Base-by-base conservation (phyloP, 1,140 invertebrate genomes). In the Holcopasites calliopsidis region DNA sequence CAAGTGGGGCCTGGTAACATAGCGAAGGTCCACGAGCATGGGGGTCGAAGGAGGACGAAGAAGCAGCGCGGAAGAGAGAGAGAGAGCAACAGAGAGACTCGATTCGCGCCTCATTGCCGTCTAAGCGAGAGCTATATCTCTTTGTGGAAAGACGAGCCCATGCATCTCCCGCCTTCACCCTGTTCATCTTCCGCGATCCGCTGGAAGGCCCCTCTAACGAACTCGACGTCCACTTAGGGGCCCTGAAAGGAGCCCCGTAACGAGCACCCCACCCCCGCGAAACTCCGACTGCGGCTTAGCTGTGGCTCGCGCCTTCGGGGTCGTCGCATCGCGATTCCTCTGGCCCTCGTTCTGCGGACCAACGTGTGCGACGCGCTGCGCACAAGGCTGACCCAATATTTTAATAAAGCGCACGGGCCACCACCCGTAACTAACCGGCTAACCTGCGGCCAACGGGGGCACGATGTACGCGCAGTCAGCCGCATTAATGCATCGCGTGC, bases 401-500 rank as follows among this genome's bases (percentile, higher is more conserved):
- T 91, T 89, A 89, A 91, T 90, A 89, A 90, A 88, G 82, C 82
- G 68, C 26, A 8, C 79, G 72, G n/a, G 74, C 83, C 82, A 74
- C 83, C 73, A 83, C 73, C 76, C 86, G 82, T 87, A 85, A 85
- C 87, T 85, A 87, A 87, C 87, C 76, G 79, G 74, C 77, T 83
- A 88, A 83, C 81, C 80, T 77, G 83, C 80, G 79, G 55, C 40
- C 57, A 47, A 61, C 58, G 69, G 74, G 73, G 80, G 68, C 23
- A 69, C 90, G 89, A 91, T 91, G 82, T 90, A 91, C 89, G 89
- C 81, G 88, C 89, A 90, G 90, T 91, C 90, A 90, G 85, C 85
- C 83, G 86, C 87, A 89, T 90, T 90, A 89, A 90, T 89, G 87
- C 87, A 83, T 85, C 84, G 87, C 87, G 83, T 86, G 82, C 79